Base-by-base conservation (phyloP, 1,140 invertebrate species). In the Lethocerus indicus region DNA sequence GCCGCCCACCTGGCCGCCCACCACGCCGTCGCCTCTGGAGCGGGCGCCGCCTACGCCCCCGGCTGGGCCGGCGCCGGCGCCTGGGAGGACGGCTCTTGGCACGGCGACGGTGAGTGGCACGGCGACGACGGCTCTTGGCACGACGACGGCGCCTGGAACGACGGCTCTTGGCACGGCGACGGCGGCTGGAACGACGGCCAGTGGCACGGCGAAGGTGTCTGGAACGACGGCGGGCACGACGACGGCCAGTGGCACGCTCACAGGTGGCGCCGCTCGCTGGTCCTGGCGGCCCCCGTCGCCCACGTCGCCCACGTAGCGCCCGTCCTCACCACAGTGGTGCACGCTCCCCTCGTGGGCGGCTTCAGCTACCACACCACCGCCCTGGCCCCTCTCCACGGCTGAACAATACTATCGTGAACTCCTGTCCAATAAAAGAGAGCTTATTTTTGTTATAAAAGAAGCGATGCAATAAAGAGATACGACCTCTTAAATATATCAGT, bases 181-280 rank as follows among this genome's bases (percentile, higher is more conserved):
- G 28, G 28, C 35, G 29, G 27, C 5, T 48, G 47, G 47, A n/a
- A 44, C 20, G 20, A 20, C 32, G 29, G 20, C 37, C 36, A 44
- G 40, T 20, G 73, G 75, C 53, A 74, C 74, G 2, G 69, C 71
- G 36, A 73, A 74, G 61, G 73, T 74, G 5, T 69, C 71, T 43
- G 68, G 67, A 35, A 73, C 74, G 42, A 73, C 72, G 59, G 70
- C 71, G 18, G 68, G 3, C 72, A 74, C 56, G 68, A 70, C 55
- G 68, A 50, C n/a, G 48, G 50, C 41, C 40, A 50, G 32, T 66
- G 65, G 1, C 58, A 57, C 13, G 66, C 66, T 0, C 37, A 45
- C 43, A 12, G 43, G 23, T 27, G 32, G 25, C 23, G 39, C 23
- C 35, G 45, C 29, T 49, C 50, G 25, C 14, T 43, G 3, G 13